Evolutionary conservation across 2,888 invertebrate genomes (phyloP).

Genomic region (Euplexia lucipara): DNA sequence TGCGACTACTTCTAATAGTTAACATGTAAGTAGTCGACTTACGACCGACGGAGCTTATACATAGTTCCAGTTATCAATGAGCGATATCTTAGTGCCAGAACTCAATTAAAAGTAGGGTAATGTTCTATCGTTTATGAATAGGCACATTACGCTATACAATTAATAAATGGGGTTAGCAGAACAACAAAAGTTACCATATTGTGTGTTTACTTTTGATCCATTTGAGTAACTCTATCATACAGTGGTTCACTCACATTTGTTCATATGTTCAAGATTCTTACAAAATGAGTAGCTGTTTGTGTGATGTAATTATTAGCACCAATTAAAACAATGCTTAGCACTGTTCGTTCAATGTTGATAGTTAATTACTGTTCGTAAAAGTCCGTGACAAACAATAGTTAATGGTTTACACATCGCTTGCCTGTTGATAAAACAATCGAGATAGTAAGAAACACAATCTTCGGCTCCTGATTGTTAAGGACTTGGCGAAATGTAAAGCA

Average conservation of each 20-base stretch:
- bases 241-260: background rate
- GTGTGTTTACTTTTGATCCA: conserved; percentile 5
- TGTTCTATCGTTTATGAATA: conserved; percentile 24
- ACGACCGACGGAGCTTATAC: background rate
- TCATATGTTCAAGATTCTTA: background rate
- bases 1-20: background rate
- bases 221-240: too few species aligned
- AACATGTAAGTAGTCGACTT: background rate
- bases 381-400: background rate
- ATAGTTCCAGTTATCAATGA: conserved; percentile 13
- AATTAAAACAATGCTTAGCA: conserved; percentile 34
- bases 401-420: background rate
- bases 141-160: background rate
- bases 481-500: background rate
- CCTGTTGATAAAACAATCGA: background rate
- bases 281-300: background rate
- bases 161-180: conserved; percentile 31
- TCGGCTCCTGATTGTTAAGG: background rate
- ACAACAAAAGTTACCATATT: background rate
- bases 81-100: background rate
- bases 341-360: conserved; percentile 24
- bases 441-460: background rate
- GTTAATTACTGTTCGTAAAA: conserved; percentile 17
- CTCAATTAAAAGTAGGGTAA: conserved; percentile 43
- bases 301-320: conserved; percentile 16